These are phyloP conservation scores for Synergus umbraculus DNA, from an alignment of 2,888 invertebrate genomes.

Conservation along the genomic window DNA sequence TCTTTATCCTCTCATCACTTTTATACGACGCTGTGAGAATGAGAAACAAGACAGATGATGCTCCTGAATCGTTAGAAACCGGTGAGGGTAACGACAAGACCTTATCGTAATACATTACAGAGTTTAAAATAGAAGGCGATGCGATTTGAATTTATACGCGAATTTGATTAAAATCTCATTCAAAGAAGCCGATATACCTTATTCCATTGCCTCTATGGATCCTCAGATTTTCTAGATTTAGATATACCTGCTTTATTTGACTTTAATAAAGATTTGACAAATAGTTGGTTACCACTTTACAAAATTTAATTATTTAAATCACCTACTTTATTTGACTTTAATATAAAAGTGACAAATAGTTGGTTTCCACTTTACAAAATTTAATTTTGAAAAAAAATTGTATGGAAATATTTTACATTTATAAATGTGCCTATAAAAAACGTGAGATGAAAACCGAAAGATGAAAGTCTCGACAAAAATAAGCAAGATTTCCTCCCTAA, in stretches of 20 bases:
- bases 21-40: conserved; percentile 19
- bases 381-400: too few relatives aligned
- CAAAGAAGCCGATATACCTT: not conserved
- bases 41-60: conserved; percentile 17
- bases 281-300: too few relatives aligned
- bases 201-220: not conserved
- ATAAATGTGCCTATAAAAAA: not conserved
- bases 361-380: too few relatives aligned
- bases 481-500: not conserved
- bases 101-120: conserved; percentile 18
- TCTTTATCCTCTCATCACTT: conserved; percentile 10
- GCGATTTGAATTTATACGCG: conserved; percentile 25
- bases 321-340: too few relatives aligned
- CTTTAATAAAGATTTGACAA: too few relatives aligned
- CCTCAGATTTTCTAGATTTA: too few relatives aligned
- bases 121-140: not conserved
- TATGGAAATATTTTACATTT: too few relatives aligned
- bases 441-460: conserved; percentile 4
- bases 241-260: too few relatives aligned
- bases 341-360: too few relatives aligned
- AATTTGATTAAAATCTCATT: conserved; percentile 16
- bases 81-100: not conserved
- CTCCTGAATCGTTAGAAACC: not conserved
- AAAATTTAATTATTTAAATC: not conserved
- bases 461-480: not conserved